Evolutionary conservation across 2,797 vertebrate species (phyloP), one percentile per base, ranked within the genome.

Genomic region (Epinephelus awoara): DNA sequence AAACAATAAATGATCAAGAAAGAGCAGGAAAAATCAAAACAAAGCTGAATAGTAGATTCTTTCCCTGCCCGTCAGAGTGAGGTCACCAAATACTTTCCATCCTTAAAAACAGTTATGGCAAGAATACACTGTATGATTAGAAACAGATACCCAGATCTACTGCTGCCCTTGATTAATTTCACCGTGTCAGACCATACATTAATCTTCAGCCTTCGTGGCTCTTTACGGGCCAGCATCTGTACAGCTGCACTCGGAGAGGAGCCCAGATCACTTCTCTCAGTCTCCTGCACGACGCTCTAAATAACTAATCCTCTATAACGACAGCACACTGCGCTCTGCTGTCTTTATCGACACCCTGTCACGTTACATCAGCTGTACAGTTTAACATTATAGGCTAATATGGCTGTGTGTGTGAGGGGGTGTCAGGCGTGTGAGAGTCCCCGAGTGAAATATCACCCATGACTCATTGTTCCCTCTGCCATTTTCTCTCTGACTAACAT

Each of bases 71-170:
- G 68, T 77, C 29, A 51, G 69, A 15, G 44, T 84, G 83, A 90
- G 75, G 34, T 90, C 86, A 87, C 54, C 23, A 65, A 78, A 88
- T 85, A 85, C 56, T 88, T 91, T 88, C 84, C 86, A 68, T 79
- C 77, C 9, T 50, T 44, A 54, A 77, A 42, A 75, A 57, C 78
- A 58, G 34, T 67, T 27, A 66, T 82, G 87, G 84, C 79, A 85
- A 47, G 42, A 69, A 80, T 25, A 59, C 19, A 7, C 14, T 21
- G 23, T 23, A 52, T 89, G 82, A 90, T 90, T 83, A 21, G 82
- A 87, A 90, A 67, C 85, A 88, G 82, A 93, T 25, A 47, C 47
- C n/a, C 64, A 21, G 70, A 76, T 79, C 49, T 2, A 1, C 52
- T 75, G 58, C 86, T 81, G 65, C 62, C 47, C 58, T 38, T 84